These are phyloP conservation scores for Lepeophtheirus nordmannii DNA, from an alignment of 2,888 invertebrate genomes.

Conservation along the genomic window DNA sequence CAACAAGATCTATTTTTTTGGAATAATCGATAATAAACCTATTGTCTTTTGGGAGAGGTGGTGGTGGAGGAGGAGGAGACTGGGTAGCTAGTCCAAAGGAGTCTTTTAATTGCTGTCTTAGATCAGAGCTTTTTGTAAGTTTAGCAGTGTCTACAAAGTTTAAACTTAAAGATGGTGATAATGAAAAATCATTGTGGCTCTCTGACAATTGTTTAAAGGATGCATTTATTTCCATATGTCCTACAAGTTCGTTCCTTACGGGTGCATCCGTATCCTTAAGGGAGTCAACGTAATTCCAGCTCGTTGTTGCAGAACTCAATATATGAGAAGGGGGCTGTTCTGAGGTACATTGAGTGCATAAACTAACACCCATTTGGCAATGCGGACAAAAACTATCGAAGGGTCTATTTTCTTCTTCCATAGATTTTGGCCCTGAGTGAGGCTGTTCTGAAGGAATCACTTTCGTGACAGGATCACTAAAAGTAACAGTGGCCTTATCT, in stretches of 20 bases:
- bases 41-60: not conserved
- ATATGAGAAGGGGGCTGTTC: not conserved
- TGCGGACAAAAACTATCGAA: not conserved
- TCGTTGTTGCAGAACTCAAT: not conserved
- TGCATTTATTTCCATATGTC: not conserved
- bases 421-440: too few relatives aligned
- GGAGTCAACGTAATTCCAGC: not conserved
- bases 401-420: not conserved
- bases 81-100: slow-evolving; percentile 4
- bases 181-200: not conserved
- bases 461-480: not conserved
- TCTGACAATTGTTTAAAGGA: not conserved
- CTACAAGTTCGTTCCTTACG: slow-evolving; percentile 49
- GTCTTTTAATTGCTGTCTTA: slow-evolving; percentile 10
- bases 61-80: not conserved
- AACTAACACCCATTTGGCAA: not conserved
- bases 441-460: not conserved
- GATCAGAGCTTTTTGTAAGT: not conserved
- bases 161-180: not conserved
- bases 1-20: not conserved
- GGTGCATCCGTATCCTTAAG: slow-evolving; percentile 67
- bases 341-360: not conserved
- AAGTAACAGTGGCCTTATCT: not conserved
- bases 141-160: not conserved
- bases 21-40: not conserved